These are phyloP conservation scores for Schizaphis graminum DNA, from an alignment of 2,888 invertebrate genomes.

Conservation along the genomic window DNA sequence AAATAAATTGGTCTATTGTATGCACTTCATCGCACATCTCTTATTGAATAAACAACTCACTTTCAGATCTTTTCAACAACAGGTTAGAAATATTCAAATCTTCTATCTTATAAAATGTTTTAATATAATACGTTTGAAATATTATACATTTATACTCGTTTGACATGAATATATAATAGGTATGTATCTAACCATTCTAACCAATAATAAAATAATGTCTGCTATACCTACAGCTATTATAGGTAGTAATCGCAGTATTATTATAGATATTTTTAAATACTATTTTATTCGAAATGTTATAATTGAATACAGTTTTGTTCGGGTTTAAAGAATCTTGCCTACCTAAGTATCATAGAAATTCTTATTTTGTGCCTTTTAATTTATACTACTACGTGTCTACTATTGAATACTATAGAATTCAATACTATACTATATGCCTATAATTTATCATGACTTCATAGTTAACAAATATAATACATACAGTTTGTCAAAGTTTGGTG, in stretches of 20 bases:
- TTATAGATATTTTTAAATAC: background rate
- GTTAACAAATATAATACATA: background rate
- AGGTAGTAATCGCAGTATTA: background rate
- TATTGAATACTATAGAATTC: background rate
- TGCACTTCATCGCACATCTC: conserved; percentile 16
- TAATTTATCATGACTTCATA: background rate
- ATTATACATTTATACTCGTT: background rate
- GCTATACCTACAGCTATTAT: background rate
- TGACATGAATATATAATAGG: background rate
- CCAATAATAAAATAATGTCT: background rate
- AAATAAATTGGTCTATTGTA: conserved; percentile 17
- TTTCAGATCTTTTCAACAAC: conserved; percentile 22
- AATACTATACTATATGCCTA: background rate
- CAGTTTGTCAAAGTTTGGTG: background rate
- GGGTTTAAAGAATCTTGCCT: background rate
- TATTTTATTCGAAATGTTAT: background rate
- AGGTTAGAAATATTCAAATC: background rate
- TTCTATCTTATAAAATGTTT: background rate
- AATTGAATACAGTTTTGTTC: background rate
- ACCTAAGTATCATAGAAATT: background rate
- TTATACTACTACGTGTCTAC: background rate
- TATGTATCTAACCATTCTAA: background rate
- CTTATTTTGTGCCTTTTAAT: background rate
- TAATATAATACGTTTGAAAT: background rate
- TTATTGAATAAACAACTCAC: conserved; percentile 44